phyloP scores from a whole-genome alignment of 2,888 invertebrate genomes.

The Itoplectis maculator region DNA sequence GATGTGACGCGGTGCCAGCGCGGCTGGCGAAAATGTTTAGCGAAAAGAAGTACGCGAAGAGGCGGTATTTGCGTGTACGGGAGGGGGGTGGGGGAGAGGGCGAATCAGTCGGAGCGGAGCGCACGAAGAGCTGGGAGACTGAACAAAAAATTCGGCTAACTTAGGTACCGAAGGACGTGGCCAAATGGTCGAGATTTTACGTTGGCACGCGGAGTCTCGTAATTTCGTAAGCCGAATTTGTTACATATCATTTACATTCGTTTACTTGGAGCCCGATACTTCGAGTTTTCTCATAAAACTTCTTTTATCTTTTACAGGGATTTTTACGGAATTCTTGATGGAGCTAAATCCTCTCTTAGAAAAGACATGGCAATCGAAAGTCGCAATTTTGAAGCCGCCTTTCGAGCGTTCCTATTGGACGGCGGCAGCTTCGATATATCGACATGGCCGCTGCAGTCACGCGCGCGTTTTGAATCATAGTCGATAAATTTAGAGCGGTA shows the following conservation, averaged over 20 bases:
- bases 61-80: slow-evolving; percentile 27
- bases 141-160: slow-evolving; percentile 41
- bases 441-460: too few relatives aligned
- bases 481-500: too few relatives aligned
- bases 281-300: background rate
- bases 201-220: slow-evolving; percentile 40
- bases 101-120: slow-evolving; percentile 13
- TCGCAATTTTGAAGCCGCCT: too few relatives aligned
- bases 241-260: slow-evolving; percentile 25
- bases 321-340: background rate
- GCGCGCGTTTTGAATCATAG: too few relatives aligned
- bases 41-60: slow-evolving; percentile 26
- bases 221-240: slow-evolving; percentile 49
- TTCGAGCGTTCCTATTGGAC: too few relatives aligned
- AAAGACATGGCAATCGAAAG: too few relatives aligned
- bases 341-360: too few relatives aligned
- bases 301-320: too few relatives aligned
- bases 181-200: slow-evolving; percentile 56
- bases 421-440: too few relatives aligned
- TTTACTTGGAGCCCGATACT: background rate
- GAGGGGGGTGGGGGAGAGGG: slow-evolving; percentile 14
- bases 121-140: slow-evolving; percentile 7
- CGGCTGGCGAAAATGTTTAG: slow-evolving; percentile 23
- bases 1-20: slow-evolving; percentile 50
- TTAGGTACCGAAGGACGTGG: slow-evolving; percentile 46